These are phyloP conservation scores for Panonychus citri DNA, from an alignment of 1,140 invertebrate species.

Conservation along the genomic window DNA sequence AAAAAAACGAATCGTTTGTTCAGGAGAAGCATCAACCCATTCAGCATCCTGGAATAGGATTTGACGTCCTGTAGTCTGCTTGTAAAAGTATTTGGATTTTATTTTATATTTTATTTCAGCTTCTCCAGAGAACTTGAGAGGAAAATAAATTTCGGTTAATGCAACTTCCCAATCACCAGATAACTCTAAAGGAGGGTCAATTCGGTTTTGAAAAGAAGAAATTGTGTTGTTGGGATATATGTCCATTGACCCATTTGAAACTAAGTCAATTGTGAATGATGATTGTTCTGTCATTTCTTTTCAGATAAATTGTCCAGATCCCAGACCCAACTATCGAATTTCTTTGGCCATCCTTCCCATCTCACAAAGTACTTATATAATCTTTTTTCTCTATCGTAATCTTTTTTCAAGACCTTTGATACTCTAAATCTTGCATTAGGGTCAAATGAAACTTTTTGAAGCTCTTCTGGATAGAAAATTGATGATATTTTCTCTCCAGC, in stretches of 20 bases:
- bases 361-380: neutral
- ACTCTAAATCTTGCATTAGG: neutral
- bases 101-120: no score
- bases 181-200: neutral
- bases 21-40: no score
- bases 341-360: neutral
- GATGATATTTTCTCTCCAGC: neutral
- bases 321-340: neutral
- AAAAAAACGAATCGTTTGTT: no score
- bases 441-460: neutral
- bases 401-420: neutral
- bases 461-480: neutral
- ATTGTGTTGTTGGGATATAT: neutral
- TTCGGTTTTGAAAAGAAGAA: neutral
- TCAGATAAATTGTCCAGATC: neutral
- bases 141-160: neutral
- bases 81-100: neutral
- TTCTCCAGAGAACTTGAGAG: neutral
- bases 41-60: neutral
- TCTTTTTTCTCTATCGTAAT: neutral
- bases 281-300: no score
- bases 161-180: neutral
- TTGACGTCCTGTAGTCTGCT: neutral
- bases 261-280: neutral
- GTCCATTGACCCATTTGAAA: neutral